Conservation (phyloP, 2,113 vertebrate genomes). For the Oncorhynchus mykiss region DNA sequence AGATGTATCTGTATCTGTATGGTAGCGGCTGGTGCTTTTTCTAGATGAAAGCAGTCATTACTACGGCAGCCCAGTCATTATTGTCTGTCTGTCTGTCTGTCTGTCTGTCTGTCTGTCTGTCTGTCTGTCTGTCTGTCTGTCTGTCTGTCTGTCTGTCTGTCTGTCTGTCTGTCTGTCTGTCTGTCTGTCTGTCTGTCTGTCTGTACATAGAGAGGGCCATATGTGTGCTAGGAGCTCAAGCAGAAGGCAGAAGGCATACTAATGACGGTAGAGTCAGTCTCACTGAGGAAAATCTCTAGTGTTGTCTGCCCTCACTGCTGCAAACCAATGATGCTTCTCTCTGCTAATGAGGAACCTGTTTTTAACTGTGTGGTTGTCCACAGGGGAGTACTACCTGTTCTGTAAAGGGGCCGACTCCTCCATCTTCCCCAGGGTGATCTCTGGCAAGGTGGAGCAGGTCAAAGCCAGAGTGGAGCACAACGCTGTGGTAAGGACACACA, state of each 20-base stretch:
- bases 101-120: too few relatives aligned
- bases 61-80: too few relatives aligned
- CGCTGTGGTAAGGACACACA: conserved; percentile 83
- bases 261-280: not conserved
- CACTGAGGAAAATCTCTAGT: not conserved
- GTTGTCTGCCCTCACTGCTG: not conserved
- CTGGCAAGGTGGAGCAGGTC: conserved; percentile 92
- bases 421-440: conserved; percentile 90
- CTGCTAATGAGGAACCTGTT: not conserved
- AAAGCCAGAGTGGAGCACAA: conserved; percentile 89
- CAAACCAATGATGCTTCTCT: conserved; percentile 7
- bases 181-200: too few relatives aligned
- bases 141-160: too few relatives aligned
- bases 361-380: conserved; percentile 3
- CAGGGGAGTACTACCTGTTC: conserved; percentile 91
- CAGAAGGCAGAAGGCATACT: conserved; percentile 23
- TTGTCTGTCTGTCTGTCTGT: too few relatives aligned
- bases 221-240: conserved; percentile 34
- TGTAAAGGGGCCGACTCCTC: conserved; percentile 98
- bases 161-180: too few relatives aligned
- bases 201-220: too few relatives aligned
- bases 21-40: too few relatives aligned
- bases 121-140: too few relatives aligned
- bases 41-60: too few relatives aligned
- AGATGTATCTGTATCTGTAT: not conserved